Base-by-base conservation (phyloP, 1,140 invertebrate species). In the Bombus difficillimus region DNA sequence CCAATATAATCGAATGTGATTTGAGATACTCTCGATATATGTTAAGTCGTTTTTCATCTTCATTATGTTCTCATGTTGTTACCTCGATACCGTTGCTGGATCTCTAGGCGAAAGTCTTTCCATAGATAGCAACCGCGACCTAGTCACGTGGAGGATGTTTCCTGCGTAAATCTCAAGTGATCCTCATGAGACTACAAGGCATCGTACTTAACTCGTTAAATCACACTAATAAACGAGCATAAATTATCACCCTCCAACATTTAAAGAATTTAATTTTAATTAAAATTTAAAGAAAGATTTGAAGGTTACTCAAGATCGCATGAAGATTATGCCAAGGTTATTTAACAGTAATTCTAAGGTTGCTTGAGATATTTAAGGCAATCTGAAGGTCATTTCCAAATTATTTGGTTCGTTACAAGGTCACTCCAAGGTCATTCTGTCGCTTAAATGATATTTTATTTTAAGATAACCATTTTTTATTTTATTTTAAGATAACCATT, bases 61-160 rank as follows among this genome's bases (percentile, higher is more conserved):
- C 39, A 75, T 75, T n/a, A 75, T 53, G 53, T 57, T 82, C 57
- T 82, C 71, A 13, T 41, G 32, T 25, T 22, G 25, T 74, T 82
- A 64, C 59, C 71, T 47, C 32, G 41, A 64, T 57, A 39, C 41
- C 77, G 59, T 80, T n/a, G 39, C 39, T 86, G 28, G 62, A 69
- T 81, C 80, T 64, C 87, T 68, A 72, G 81, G 87, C 72, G 87
- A 88, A 88, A 88, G 87, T 88, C 86, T 88, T 89, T 85, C 72
- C 81, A 84, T 59, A 81, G 81, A 85, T 77, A 84, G 71, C 15
- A 74, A 37, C 72, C 59, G 39, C 66, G 62, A 83, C 74, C 32
- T 83, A 77, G 47, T 57, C 84, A 39, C 25, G 13, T 75, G 43
- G 10, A 62, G 2, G 13, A 66, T 32, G 2, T 66, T 32, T 66